A percentile compares a stretch with the other conserved stretches of the same genome.
Conservation (phyloP, 2,113 vertebrate genomes). For the Nothoprocta perdicaria region DNA sequence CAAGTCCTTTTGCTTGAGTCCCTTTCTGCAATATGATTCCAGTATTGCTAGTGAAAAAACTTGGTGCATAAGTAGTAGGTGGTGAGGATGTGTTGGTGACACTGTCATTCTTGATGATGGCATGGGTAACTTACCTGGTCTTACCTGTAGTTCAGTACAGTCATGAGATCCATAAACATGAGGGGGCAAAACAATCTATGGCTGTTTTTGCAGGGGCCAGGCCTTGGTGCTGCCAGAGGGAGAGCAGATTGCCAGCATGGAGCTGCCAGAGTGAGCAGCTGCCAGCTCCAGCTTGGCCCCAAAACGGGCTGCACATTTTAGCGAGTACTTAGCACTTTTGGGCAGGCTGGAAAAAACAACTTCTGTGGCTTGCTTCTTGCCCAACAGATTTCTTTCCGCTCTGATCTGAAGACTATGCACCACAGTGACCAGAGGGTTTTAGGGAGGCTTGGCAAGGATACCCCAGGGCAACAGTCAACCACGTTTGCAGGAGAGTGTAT, state of each 20-base stretch:
- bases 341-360: constrained; percentile 27
- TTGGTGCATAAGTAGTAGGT: not conserved
- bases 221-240: not conserved
- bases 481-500: not conserved
- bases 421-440: not conserved
- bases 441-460: not conserved
- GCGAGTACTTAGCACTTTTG: constrained; percentile 8
- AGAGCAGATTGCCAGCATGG: not conserved
- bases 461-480: not conserved
- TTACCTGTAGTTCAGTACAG: not conserved
- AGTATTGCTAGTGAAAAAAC: fast-evolving
- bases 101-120: not conserved
- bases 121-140: not conserved
- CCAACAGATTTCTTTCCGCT: not conserved
- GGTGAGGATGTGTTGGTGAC: not conserved
- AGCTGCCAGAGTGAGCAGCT: constrained; percentile 19
- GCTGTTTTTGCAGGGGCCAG: not conserved
- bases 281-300: constrained; percentile 30
- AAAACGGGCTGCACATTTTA: not conserved
- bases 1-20: not conserved
- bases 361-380: not conserved
- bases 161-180: fast-evolving
- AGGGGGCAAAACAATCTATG: not conserved
- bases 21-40: not conserved
- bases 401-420: not conserved